Percentiles rank a stretch among this genome's conserved stretches.
phyloP scores from a whole-genome alignment of 2,888 invertebrate species.

The Galerucella calmariensis region DNA sequence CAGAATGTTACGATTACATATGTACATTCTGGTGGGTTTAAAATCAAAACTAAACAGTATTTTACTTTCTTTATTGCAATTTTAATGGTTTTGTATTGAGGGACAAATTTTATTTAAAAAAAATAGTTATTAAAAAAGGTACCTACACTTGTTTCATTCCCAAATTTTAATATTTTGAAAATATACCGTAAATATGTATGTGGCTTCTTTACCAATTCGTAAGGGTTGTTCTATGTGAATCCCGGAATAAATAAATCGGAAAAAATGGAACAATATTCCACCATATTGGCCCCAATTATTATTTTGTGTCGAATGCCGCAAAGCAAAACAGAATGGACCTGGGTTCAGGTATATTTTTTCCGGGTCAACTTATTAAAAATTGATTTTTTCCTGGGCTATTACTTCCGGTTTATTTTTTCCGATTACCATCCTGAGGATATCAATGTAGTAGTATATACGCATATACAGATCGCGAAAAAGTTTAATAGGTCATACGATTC shows the following conservation, averaged over 20 bases:
- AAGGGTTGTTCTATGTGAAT: not conserved
- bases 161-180: not conserved
- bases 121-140: not conserved
- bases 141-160: not conserved
- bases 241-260: no score
- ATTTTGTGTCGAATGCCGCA: no score
- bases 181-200: not conserved
- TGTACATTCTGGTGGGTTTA: constrained; percentile 16
- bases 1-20: constrained; percentile 19
- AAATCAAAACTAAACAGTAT: constrained; percentile 7
- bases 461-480: no score
- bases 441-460: not conserved
- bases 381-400: no score
- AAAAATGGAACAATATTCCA: no score
- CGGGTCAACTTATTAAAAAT: no score
- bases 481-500: no score
- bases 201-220: not conserved
- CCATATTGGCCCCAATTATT: no score
- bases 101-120: not conserved
- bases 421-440: not conserved
- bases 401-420: no score
- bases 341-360: no score
- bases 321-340: no score
- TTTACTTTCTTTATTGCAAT: constrained; percentile 9
- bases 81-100: constrained; percentile 18